A percentile compares a stretch with the other conserved stretches of the same genome.
Conservation (phyloP, 2,797 vertebrate species). For the Typhlichthys eigenmanni region DNA sequence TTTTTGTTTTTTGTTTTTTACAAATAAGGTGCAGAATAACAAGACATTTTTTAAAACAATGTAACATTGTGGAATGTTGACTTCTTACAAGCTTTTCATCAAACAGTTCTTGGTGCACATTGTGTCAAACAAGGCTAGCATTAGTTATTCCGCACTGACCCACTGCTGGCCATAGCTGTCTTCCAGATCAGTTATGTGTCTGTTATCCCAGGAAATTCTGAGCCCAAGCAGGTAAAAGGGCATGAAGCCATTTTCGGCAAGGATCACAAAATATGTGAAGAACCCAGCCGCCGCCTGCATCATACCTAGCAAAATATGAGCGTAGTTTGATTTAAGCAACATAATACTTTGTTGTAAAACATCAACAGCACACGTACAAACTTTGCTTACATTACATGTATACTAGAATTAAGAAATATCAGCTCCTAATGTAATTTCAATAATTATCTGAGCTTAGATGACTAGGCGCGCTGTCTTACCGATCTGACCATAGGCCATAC, state of each 20-base stretch:
- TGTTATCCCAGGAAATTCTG: constrained; percentile 89
- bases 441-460: background rate
- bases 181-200: constrained; percentile 86
- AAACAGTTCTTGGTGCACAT: too few species aligned
- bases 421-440: background rate
- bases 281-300: constrained; percentile 96
- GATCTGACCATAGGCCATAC: constrained; percentile 96
- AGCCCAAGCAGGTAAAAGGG: constrained; percentile 85
- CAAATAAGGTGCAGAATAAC: too few species aligned
- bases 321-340: background rate
- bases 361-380: too few species aligned
- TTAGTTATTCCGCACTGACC: constrained; percentile 75
- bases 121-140: background rate
- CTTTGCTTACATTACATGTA: too few species aligned
- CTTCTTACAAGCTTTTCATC: too few species aligned
- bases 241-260: constrained; percentile 95
- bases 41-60: too few species aligned
- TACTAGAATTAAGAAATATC: background rate
- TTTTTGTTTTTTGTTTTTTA: background rate
- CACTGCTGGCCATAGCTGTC: constrained; percentile 99
- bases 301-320: constrained; percentile 81
- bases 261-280: constrained; percentile 96
- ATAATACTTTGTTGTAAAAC: too few species aligned
- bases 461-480: constrained; percentile 70
- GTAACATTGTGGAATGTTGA: too few species aligned